Evolutionary conservation across 2,797 vertebrate genomes (phyloP).

Genomic region (Chelmon rostratus): DNA sequence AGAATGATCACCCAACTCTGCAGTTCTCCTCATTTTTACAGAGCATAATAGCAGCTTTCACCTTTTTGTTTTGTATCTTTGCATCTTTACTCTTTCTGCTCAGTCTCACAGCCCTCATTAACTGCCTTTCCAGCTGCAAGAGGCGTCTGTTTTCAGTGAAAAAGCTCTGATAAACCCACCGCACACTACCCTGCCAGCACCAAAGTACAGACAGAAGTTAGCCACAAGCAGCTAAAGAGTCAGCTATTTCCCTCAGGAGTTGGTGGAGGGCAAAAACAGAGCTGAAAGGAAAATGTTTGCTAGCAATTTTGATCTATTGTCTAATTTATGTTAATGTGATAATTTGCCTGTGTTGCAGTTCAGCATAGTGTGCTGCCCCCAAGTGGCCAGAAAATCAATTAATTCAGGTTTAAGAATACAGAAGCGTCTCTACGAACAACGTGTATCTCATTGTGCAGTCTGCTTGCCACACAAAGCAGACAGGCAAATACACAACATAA

Average conservation of each 20-base stretch:
- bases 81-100: neutral
- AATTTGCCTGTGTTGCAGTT: too few species aligned
- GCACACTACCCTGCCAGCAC: neutral
- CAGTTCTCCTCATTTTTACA: constrained; percentile 3
- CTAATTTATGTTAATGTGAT: too few species aligned
- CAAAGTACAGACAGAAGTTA: neutral
- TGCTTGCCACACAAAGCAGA: too few species aligned
- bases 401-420: neutral
- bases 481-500: constrained; percentile 21
- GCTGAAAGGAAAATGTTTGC: too few species aligned
- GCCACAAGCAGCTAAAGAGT: neutral
- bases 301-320: too few species aligned
- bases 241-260: neutral
- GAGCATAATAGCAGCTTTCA: neutral
- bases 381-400: constrained; percentile 1
- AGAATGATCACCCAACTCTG: constrained; percentile 1
- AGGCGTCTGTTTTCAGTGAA: constrained; percentile 27
- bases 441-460: too few species aligned
- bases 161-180: neutral
- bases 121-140: neutral
- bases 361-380: neutral
- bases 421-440: too few species aligned
- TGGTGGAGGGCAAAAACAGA: too few species aligned
- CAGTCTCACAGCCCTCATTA: neutral
- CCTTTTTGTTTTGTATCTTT: constrained; percentile 2